phyloP scores from a whole-genome alignment of 1,140 invertebrate species.

The Acromyrmex charruanus region DNA sequence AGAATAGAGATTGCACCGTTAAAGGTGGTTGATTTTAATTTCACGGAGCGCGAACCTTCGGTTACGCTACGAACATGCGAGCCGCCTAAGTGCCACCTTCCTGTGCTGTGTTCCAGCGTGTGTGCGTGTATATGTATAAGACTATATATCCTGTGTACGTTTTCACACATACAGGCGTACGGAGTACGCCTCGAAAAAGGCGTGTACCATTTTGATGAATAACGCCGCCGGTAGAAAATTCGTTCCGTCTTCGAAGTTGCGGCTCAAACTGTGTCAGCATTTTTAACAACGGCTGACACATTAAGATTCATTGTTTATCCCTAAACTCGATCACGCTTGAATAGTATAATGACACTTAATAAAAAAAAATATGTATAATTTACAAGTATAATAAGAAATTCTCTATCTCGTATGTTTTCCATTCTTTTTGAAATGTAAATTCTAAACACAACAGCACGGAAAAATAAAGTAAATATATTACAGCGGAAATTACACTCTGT shows the following conservation, averaged over 20 bases:
- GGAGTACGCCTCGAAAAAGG: constrained; percentile 25
- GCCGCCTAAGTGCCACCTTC: constrained; percentile 63
- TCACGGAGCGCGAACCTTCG: constrained; percentile 85
- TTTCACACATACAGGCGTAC: not conserved
- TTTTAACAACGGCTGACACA: constrained; percentile 23
- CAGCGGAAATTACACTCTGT: not conserved
- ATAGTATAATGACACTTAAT: not conserved
- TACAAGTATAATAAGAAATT: not conserved
- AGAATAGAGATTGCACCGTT: constrained; percentile 83
- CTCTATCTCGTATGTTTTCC: not conserved
- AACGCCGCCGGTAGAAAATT: constrained; percentile 43
- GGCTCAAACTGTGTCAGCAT: constrained; percentile 42
- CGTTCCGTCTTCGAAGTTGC: constrained; percentile 43
- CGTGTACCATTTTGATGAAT: constrained; percentile 59
- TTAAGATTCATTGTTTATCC: not conserved
- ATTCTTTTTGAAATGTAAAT: not conserved
- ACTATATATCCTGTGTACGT: constrained; percentile 8
- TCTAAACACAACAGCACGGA: not conserved
- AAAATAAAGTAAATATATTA: not conserved
- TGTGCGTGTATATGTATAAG: not conserved
- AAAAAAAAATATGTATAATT: not conserved
- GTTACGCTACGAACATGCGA: constrained; percentile 84
- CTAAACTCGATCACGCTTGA: not conserved
- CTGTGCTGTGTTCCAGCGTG: not conserved
- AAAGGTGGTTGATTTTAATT: constrained; percentile 86